Evolutionary conservation across 2,113 vertebrate genomes (phyloP), one percentile per base, ranked within the genome.

Genomic region (Campylomormyrus numenius): DNA sequence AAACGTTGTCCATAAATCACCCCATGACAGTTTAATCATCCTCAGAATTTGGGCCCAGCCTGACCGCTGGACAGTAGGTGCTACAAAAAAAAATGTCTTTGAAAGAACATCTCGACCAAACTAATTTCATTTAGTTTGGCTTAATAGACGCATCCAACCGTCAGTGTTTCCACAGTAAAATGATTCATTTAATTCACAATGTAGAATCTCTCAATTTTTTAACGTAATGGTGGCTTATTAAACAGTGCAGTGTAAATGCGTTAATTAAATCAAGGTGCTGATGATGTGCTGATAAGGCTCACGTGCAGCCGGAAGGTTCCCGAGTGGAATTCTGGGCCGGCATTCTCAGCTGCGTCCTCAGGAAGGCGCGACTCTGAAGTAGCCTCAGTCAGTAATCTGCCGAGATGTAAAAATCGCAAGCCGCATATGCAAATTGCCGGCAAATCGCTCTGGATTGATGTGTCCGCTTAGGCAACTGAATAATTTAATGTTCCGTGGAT

Each of bases 11-110:
- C 92, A 93, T 96, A 94, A 95, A 95, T 95, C 94, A 95, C 85
- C 85, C 85, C 83, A 91, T 96, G 96, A 95, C 95, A 95, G 94
- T 95, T 96, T 95, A 96, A 96, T 96, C 95, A 95, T 95, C 0
- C 0, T 89, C 93, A 92, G 87, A 92, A 92, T 93, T 92, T 89
- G 88, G 91, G 90, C 91, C 92, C 62, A 87, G 92, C 92, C 92
- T 91, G 92, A 80, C 92, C 93, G n/a, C 89, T 70, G 90, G 91
- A 92, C 90, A 91, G 84, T 88, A 46, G 70, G 88, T 88, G 90
- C 87, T 88, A 19, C 70, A 90, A 85, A 92, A 90, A 90, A 91
- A 90, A 94, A 89, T 87, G 91, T 89, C 91, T 88, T 88, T 49
- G 87, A 62, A 86, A 87, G 91, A 88, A 87, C 89, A 90, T 70